These are phyloP conservation scores for Achlya flavicornis DNA, from an alignment of 2,888 invertebrate species.

Conservation along the genomic window DNA sequence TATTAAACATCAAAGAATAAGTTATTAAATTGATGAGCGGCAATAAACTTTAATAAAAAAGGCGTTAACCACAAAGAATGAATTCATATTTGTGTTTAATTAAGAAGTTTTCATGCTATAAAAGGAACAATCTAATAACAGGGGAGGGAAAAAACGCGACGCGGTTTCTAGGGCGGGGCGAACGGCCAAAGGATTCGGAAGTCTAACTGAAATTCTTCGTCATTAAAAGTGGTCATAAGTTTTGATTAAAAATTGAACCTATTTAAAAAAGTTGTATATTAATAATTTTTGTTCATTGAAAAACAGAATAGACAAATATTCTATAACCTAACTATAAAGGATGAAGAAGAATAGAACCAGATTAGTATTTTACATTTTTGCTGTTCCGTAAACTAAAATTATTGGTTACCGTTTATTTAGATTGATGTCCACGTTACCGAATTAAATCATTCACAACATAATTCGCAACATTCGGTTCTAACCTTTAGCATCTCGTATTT, in stretches of 20 bases:
- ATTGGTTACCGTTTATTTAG: no score
- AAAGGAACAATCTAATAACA: slow-evolving; percentile 60
- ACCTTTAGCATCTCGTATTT: no score
- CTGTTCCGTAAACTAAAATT: no score
- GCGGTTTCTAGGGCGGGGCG: slow-evolving; percentile 31
- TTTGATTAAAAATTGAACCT: not conserved
- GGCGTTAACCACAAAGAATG: slow-evolving; percentile 72
- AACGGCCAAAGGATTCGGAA: slow-evolving; percentile 18
- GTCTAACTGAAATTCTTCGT: slow-evolving; percentile 1
- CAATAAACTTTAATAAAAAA: slow-evolving; percentile 69
- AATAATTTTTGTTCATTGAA: no score
- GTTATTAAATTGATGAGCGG: slow-evolving; percentile 78
- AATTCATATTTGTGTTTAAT: slow-evolving; percentile 76
- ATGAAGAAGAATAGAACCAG: no score
- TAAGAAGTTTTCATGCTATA: slow-evolving; percentile 77
- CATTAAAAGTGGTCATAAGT: not conserved
- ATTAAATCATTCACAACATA: no score
- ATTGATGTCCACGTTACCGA: no score
- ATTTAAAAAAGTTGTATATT: not conserved
- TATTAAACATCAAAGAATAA: slow-evolving; percentile 62
- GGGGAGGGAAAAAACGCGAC: slow-evolving; percentile 33
- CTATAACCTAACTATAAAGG: no score
- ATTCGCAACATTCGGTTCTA: no score
- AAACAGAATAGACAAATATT: no score
- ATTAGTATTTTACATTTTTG: no score